Evolutionary conservation across 2,888 invertebrate genomes (phyloP).

Genomic region (Cloeon dipterum): DNA sequence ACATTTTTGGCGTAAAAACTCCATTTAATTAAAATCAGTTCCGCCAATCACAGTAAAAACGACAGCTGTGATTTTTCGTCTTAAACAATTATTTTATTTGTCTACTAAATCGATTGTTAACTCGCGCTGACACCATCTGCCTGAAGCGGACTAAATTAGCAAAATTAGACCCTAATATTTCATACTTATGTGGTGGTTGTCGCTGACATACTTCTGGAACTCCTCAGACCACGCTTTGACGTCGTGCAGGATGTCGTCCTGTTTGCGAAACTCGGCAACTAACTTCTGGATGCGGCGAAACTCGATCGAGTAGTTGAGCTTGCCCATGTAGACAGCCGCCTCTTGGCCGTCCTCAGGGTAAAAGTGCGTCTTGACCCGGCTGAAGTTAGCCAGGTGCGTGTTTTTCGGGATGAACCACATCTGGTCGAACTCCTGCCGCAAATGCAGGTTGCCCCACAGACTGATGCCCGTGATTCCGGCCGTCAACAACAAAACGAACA

Average conservation of each 20-base stretch:
- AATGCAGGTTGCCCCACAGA: slow-evolving; percentile 31
- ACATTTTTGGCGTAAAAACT: no score
- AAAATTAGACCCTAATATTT: not conserved
- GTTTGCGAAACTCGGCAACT: slow-evolving; percentile 24
- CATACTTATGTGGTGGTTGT: slow-evolving; percentile 29
- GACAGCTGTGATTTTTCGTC: no score
- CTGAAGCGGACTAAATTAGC: not conserved
- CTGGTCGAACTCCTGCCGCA: slow-evolving; percentile 58
- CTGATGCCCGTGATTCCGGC: slow-evolving; percentile 33
- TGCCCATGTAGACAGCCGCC: slow-evolving; percentile 40
- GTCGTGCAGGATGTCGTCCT: slow-evolving; percentile 26
- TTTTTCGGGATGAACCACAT: slow-evolving; percentile 54
- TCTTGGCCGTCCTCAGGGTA: slow-evolving; percentile 41
- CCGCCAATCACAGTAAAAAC: no score
- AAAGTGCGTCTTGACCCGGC: slow-evolving; percentile 26
- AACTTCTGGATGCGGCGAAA: slow-evolving; percentile 31
- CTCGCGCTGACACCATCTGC: no score
- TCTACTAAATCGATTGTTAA: no score
- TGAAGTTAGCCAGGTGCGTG: slow-evolving; percentile 38
- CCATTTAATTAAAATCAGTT: no score
- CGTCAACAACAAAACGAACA: slow-evolving; percentile 32
- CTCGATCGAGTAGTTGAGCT: slow-evolving; percentile 37
- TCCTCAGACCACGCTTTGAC: slow-evolving; percentile 38
- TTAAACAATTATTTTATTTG: no score
- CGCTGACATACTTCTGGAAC: slow-evolving; percentile 34